A percentile compares a stretch with the other conserved stretches of the same genome.
Evolutionary conservation across 2,888 invertebrate species (phyloP).

Genomic region (Anthophora plumipes): DNA sequence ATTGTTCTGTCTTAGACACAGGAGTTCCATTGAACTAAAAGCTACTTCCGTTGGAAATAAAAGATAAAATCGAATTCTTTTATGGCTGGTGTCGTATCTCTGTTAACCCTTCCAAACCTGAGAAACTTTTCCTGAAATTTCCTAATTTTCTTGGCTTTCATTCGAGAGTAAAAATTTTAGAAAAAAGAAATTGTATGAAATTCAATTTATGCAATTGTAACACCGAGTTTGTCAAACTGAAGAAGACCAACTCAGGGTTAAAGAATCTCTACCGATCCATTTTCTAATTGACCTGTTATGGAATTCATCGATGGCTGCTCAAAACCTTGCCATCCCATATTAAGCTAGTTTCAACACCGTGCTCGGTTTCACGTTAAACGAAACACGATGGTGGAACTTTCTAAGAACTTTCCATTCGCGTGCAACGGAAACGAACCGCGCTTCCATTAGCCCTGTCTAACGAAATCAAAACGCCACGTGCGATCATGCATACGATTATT

Average conservation of each 20-base stretch:
- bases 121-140: too few relatives aligned
- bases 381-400: conserved; percentile 41
- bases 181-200: too few relatives aligned
- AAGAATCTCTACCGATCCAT: background rate
- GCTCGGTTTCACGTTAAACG: conserved; percentile 43
- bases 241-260: too few relatives aligned
- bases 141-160: too few relatives aligned
- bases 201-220: too few relatives aligned
- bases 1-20: background rate
- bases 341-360: conserved; percentile 37
- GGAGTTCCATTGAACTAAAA: background rate
- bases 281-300: conserved; percentile 15
- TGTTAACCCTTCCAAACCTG: too few relatives aligned
- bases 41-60: too few relatives aligned
- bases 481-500: background rate
- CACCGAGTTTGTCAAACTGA: too few relatives aligned
- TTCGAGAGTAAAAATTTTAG: too few relatives aligned
- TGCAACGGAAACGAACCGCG: conserved; percentile 31
- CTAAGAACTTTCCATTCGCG: conserved; percentile 55
- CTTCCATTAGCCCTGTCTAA: background rate
- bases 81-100: too few relatives aligned
- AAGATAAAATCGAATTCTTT: too few relatives aligned
- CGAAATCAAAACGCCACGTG: background rate
- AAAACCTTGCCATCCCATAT: conserved; percentile 30
- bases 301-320: conserved; percentile 7